Conservation (phyloP, 2,113 vertebrate species). For the Tychaedon coryphoeus region DNA sequence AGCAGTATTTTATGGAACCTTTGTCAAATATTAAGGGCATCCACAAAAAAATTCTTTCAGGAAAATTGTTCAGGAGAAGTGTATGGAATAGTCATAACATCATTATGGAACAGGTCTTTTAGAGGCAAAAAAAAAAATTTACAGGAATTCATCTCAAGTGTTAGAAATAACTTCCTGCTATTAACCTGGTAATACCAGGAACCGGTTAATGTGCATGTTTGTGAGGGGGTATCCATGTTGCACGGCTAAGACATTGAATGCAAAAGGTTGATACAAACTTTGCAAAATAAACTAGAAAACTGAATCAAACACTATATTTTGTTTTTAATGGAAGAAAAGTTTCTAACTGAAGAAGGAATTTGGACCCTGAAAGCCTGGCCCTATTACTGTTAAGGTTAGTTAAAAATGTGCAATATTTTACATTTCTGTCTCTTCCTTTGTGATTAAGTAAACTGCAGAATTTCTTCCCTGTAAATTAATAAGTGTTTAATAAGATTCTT, state of each 20-base stretch:
- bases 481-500: background rate
- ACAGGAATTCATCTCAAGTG: background rate
- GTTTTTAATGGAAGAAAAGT: background rate
- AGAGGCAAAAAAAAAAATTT: background rate
- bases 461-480: background rate
- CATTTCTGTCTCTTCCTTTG: background rate
- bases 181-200: no score
- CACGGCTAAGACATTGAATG: background rate
- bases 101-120: background rate
- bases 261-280: background rate
- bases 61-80: background rate
- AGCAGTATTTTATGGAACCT: background rate
- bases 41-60: background rate
- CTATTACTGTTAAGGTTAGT: background rate
- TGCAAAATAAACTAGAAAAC: background rate
- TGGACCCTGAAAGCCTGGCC: background rate
- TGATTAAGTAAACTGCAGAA: background rate
- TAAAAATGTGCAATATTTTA: background rate
- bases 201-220: background rate
- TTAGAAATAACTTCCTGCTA: background rate
- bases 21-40: background rate
- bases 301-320: background rate
- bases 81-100: background rate
- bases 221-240: background rate
- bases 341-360: background rate